Base-by-base conservation (phyloP, 2,797 vertebrate genomes). In the Austrolebias charrua region DNA sequence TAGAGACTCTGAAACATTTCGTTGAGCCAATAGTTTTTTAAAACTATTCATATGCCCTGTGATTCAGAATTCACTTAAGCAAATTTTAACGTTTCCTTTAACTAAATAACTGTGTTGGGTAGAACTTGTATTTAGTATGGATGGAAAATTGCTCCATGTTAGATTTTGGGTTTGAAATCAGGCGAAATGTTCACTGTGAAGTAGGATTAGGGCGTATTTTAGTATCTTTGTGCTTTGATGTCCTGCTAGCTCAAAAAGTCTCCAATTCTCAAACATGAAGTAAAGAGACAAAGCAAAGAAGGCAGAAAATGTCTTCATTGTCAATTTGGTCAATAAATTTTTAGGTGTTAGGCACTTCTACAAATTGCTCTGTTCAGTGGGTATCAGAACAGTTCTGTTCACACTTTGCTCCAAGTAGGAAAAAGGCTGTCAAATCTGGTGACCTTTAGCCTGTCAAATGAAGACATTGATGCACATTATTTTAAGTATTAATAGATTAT, bases 41-140 rank as follows among this genome's bases (percentile, higher is more conserved):
- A n/a, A n/a, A 68, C 44, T 58, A 66, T 50, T 52, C 31, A 63
- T 4, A 6, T 9, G 49, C 35, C n/a, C 47, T 66, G 61, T 66
- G 12, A 79, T 83, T 76, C 53, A 76, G 73, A 69, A 75, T 81
- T 71, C 20, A 84, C 38, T 15, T 29, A 3, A 40, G 56, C 12
- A 43, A n/a, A 73, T 69, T 53, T 66, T 77, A 66, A 53, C 33
- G 8, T 68, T 75, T 66, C 31, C 15, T 63, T 56, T 49, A 43
- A 42, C 59, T 59, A 60, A 75, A 43, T 59, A 75, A 47, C 33
- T 55, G 20, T 8, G 14, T 40, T 46, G 50, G 40, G 19, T 62
- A 33, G 43, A 63, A 40, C 3, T 33, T 50, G 29, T 64, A 35
- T 59, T 50, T 24, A 54, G 1, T n/a, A n/a, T 58, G 55, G 42